These are phyloP conservation scores for Catamblyrhynchus diadema DNA, from an alignment of 2,797 vertebrate genomes.

Conservation along the genomic window DNA sequence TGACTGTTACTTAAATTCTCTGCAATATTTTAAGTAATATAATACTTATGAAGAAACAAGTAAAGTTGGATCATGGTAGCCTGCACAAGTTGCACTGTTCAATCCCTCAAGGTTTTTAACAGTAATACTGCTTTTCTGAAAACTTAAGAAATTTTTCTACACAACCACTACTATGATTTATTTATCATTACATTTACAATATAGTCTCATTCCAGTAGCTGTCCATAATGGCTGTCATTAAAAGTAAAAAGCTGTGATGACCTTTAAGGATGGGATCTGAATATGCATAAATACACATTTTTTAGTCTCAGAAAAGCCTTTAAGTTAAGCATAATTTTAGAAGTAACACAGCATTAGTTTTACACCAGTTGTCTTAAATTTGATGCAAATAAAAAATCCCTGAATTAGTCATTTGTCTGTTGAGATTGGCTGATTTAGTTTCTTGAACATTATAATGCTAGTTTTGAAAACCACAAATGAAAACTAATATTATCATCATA, in stretches of 20 bases:
- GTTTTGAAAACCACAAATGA: not conserved
- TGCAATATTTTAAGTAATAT: not conserved
- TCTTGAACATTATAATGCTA: not conserved
- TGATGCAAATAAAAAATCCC: not conserved
- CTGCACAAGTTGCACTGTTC: not conserved
- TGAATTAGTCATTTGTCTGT: slow-evolving; percentile 18
- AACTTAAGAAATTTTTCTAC: not conserved
- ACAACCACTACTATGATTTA: not conserved
- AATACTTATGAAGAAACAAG: not conserved
- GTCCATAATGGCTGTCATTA: not conserved
- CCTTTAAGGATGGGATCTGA: not conserved
- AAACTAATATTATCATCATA: not conserved
- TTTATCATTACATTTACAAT: not conserved
- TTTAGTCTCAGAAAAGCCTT: not conserved
- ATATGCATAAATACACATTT: not conserved
- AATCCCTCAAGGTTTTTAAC: not conserved
- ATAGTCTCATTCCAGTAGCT: not conserved
- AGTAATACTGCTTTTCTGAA: not conserved
- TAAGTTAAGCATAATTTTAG: not conserved
- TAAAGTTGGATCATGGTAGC: not conserved
- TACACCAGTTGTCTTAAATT: not conserved
- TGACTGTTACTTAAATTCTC: not conserved
- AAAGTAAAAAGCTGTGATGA: not conserved
- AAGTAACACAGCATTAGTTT: not conserved
- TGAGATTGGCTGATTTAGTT: not conserved